Percentiles rank a stretch among this genome's conserved stretches.
phyloP scores from a whole-genome alignment of 2,797 vertebrate species.

The Sciurus carolinensis region DNA sequence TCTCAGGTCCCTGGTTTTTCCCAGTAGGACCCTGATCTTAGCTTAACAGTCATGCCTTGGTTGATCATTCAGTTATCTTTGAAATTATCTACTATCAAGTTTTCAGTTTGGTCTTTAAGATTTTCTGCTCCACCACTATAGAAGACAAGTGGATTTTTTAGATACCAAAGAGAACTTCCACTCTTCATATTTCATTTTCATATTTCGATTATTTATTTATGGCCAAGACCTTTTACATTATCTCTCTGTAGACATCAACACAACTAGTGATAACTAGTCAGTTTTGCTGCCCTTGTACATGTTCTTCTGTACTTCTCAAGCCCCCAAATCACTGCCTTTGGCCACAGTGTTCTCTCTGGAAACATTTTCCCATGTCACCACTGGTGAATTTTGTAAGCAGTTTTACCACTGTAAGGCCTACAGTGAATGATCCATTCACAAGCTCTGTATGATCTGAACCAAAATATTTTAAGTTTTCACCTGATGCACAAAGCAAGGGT shows the following conservation, averaged over 20 bases:
- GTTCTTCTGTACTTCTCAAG: neutral
- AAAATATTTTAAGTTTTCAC: conserved; percentile 20
- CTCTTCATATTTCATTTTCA: neutral
- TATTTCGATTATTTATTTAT: neutral
- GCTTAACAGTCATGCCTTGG: neutral
- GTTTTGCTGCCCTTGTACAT: neutral
- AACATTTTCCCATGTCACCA: neutral
- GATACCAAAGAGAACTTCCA: neutral
- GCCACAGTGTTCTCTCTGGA: neutral
- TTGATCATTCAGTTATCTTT: neutral
- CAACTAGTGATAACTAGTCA: neutral
- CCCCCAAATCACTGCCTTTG: neutral
- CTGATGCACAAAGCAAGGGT: neutral
- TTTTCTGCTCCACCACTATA: neutral
- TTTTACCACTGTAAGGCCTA: neutral
- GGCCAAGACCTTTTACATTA: neutral
- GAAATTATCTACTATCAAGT: neutral
- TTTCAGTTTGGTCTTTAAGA: neutral
- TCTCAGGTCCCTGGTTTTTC: neutral
- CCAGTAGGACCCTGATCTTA: neutral
- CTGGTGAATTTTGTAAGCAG: neutral
- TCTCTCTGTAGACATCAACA: neutral
- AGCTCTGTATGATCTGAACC: neutral
- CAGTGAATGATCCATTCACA: neutral
- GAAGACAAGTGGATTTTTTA: neutral